Evolutionary conservation across 2,888 invertebrate species (phyloP), one percentile per base, ranked within the genome.

Genomic region (Actias luna): DNA sequence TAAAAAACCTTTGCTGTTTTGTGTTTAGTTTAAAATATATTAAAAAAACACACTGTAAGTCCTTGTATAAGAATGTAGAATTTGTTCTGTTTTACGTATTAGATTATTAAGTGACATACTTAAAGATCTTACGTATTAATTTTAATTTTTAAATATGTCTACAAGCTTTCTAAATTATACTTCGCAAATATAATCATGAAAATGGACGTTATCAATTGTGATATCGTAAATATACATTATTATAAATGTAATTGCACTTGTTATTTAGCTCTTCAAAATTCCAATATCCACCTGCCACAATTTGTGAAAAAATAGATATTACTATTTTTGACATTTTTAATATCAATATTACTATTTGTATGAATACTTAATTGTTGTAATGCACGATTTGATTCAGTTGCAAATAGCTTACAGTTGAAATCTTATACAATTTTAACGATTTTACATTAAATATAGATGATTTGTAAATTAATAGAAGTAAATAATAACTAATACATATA

Each of bases 161-260:
- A 76, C 76, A 67, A 67, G 71, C 74, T 79, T 73, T 67, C 71
- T 68, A 76, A 71, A 70, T 70, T 75, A 75, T 64, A 71, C 75
- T 69, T 80, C 80, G 81, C 81, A 82, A 83, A 83, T 80, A 82
- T 75, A 77, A 7, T 50, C 79, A 75, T 81, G 82, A 81, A 87
- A 83, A 87, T 89, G 89, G 89, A 89, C 89, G 89, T 85, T 69
- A 79, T 77, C 73, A 63, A 71, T 75, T 82, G 16, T 81, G 77
- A 78, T 82, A 81, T 82, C 73, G 77, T 83, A 80, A 75, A 81
- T 78, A 76, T 80, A 77, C 71, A 80, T 79, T 79, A 81, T 81
- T 80, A 79, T 79, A 82, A 77, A 81, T 80, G 84, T 89, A 90
- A 90, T 90, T 87, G 90, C 91, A 91, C 89, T 91, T 91, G 82